Evolutionary conservation across 2,888 invertebrate species (phyloP).

Genomic region (Leptinotarsa rubiginosa): DNA sequence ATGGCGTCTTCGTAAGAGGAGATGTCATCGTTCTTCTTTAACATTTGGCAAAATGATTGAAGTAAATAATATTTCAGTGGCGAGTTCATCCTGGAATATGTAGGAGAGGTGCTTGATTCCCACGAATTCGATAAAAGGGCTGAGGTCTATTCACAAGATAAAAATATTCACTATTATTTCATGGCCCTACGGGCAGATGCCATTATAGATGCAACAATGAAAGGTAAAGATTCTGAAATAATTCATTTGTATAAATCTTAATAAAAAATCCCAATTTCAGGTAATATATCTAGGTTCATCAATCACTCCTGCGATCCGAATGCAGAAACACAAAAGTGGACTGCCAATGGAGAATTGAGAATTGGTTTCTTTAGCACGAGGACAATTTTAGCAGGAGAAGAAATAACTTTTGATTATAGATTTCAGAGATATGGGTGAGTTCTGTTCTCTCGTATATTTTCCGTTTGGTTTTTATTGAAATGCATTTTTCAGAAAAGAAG

Average conservation of each 20-base stretch:
- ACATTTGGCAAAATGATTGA: not conserved
- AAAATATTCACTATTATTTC: slow-evolving; percentile 95
- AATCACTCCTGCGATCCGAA: slow-evolving; percentile 99
- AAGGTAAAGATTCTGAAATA: slow-evolving; percentile 67
- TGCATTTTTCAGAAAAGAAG: slow-evolving; percentile 81
- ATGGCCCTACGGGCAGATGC: slow-evolving; percentile 95
- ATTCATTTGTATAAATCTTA: no score
- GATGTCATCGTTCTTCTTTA: no score
- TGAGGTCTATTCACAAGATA: slow-evolving; percentile 88
- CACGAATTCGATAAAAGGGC: slow-evolving; percentile 90
- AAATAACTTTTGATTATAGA: slow-evolving; percentile 98
- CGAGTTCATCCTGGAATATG: slow-evolving; percentile 97
- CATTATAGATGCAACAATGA: slow-evolving; percentile 95
- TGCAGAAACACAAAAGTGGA: slow-evolving; percentile 98
- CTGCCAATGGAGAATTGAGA: slow-evolving; percentile 90
- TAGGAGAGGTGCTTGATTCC: slow-evolving; percentile 95
- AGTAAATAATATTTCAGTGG: slow-evolving; percentile 72
- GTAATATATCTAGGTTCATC: slow-evolving; percentile 96
- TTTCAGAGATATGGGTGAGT: slow-evolving; percentile 94
- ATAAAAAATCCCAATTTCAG: slow-evolving; percentile 47
- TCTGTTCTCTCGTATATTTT: not conserved
- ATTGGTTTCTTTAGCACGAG: slow-evolving; percentile 96
- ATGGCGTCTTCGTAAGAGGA: no score
- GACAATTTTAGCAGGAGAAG: slow-evolving; percentile 87
- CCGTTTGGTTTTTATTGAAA: slow-evolving; percentile 22